Conservation (phyloP, 1,140 invertebrate genomes). For the Bactericera cockerelli region DNA sequence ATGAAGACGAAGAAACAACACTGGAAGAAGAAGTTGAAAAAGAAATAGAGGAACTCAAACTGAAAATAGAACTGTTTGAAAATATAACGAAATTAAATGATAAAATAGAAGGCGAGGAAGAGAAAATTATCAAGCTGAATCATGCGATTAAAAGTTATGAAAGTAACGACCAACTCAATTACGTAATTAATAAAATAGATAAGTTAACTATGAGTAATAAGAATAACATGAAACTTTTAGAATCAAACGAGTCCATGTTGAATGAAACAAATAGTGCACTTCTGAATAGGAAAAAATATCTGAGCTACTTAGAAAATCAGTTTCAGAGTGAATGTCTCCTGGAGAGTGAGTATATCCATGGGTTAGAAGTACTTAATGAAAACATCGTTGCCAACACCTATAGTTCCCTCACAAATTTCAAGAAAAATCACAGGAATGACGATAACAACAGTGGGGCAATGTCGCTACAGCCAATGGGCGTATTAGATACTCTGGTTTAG, state of each 20-base stretch:
- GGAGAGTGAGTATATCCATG: not conserved
- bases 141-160: not conserved
- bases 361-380: not conserved
- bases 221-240: not conserved
- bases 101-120: slow-evolving; percentile 49
- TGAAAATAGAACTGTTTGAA: slow-evolving; percentile 46
- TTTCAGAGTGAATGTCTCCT: not conserved
- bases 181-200: not conserved
- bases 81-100: slow-evolving; percentile 54
- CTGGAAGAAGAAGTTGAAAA: slow-evolving; percentile 12
- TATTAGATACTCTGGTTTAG: too few relatives aligned
- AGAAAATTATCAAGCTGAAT: slow-evolving; percentile 26
- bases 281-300: not conserved
- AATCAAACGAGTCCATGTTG: not conserved
- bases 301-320: not conserved
- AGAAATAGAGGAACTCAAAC: slow-evolving; percentile 9
- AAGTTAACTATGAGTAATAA: not conserved
- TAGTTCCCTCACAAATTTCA: too few relatives aligned
- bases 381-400: too few relatives aligned
- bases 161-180: not conserved
- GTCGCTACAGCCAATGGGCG: too few relatives aligned
- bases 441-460: too few relatives aligned
- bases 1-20: slow-evolving; percentile 16
- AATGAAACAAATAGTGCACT: not conserved
- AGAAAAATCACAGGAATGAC: too few relatives aligned